Evolutionary conservation across 2,113 vertebrate genomes (phyloP).

Genomic region (Sterrhoptilus dennistouni): DNA sequence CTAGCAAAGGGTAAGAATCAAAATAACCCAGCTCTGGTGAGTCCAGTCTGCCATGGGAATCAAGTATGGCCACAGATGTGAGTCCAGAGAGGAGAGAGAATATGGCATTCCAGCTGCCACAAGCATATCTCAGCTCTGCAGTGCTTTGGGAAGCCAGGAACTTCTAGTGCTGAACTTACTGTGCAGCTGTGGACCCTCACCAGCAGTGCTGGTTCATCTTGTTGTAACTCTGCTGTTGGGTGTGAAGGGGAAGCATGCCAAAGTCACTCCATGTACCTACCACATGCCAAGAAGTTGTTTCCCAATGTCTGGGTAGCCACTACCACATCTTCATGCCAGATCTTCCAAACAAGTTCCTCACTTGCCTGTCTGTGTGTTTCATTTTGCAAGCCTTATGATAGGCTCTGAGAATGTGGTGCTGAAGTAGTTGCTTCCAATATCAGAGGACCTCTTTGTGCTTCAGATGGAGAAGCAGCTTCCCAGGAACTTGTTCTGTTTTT

Average conservation of each 20-base stretch:
- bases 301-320: not conserved
- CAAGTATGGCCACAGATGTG: not conserved
- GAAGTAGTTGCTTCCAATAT: not conserved
- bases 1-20: not conserved
- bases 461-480: not conserved
- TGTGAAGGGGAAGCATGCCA: not conserved
- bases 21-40: not conserved
- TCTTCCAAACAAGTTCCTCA: not conserved
- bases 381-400: not conserved
- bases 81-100: not conserved
- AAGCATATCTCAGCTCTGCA: too few relatives aligned
- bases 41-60: not conserved
- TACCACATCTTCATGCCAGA: not conserved
- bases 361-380: not conserved
- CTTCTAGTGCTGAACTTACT: not conserved
- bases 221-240: not conserved
- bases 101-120: not conserved
- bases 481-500: not conserved
- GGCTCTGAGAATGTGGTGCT: not conserved
- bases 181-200: not conserved
- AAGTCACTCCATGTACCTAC: not conserved
- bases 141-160: not conserved
- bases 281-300: not conserved
- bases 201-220: not conserved
- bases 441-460: rapidly evolving